These are phyloP conservation scores for Chrysemys picta DNA, from an alignment of 2,113 vertebrate species.

Conservation along the genomic window DNA sequence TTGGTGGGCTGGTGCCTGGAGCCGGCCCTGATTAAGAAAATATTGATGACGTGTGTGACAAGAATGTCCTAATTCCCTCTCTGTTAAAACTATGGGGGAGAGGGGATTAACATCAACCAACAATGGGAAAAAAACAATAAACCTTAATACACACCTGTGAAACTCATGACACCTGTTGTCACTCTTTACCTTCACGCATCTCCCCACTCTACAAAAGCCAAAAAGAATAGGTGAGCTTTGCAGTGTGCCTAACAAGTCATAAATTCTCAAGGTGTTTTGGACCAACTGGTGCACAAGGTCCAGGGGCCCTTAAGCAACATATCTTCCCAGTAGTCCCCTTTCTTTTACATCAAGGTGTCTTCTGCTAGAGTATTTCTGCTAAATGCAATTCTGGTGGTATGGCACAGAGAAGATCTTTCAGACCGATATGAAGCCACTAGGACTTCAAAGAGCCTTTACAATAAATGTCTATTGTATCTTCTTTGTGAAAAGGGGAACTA, in stretches of 20 bases:
- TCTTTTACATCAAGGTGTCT: background rate
- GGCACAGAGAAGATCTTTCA: background rate
- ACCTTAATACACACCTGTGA: rapidly evolving
- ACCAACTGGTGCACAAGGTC: background rate
- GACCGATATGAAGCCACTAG: background rate
- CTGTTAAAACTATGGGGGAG: background rate
- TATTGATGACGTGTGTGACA: background rate
- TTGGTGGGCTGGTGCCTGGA: no score
- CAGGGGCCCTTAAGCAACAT: background rate
- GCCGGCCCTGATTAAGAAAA: background rate
- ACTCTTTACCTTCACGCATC: background rate
- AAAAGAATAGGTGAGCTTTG: background rate
- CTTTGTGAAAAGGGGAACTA: background rate
- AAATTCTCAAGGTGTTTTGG: background rate
- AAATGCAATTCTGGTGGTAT: rapidly evolving
- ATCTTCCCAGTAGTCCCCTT: background rate
- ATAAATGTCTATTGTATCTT: background rate
- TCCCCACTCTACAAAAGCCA: background rate
- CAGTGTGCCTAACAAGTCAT: background rate
- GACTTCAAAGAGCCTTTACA: background rate
- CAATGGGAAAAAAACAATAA: background rate
- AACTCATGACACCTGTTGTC: background rate
- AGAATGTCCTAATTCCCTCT: constrained; percentile 28
- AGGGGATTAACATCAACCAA: background rate
- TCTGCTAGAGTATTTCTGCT: background rate